These are phyloP conservation scores for Oryctolagus cuniculus DNA, from an alignment of 2,113 vertebrate species.

Conservation along the genomic window mOryCun1.1 NC_091439.1:126198001-126198500, in stretches of 20 bases:
- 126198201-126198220: background rate
- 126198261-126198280: background rate
- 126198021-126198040: constrained; percentile 67
- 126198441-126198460: background rate
- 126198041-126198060: constrained; percentile 51
- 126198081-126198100: constrained; percentile 53
- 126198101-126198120: constrained; percentile 2
- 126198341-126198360: background rate
- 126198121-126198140: background rate
- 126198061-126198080: background rate
- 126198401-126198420: background rate
- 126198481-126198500: background rate
- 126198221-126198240: background rate
- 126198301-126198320: background rate
- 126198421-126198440: background rate
- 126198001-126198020: constrained; percentile 67
- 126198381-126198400: background rate
- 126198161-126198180: background rate
- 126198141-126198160: constrained; percentile 37
- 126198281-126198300: background rate
- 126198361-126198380: background rate
- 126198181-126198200: background rate
- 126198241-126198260: background rate
- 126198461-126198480: background rate
- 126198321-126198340: background rate